Percentiles rank a stretch among this genome's conserved stretches.
Conservation (phyloP, 2,888 invertebrate species). For the Branchipolynoe longqiensis region DNA sequence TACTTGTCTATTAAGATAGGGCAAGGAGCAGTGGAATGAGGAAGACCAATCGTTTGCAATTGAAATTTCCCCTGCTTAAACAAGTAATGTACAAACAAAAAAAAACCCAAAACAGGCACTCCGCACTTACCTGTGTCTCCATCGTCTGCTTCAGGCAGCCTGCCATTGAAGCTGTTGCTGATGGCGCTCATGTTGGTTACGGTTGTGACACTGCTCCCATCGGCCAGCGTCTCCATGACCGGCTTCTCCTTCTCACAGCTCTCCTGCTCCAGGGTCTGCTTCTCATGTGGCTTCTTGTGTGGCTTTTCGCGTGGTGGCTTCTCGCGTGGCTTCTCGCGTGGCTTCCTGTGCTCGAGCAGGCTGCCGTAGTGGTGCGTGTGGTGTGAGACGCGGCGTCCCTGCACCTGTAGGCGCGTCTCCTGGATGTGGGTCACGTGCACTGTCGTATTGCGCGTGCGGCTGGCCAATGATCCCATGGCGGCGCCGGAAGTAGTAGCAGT, state of each 20-base stretch:
- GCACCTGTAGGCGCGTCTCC: conserved; percentile 51
- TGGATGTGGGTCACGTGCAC: conserved; percentile 56
- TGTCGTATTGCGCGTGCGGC: conserved; percentile 20
- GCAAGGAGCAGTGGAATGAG: too few relatives aligned
- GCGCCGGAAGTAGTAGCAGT: not conserved
- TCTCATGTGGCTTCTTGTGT: not conserved
- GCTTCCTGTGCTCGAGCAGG: not conserved
- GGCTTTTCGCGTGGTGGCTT: not conserved
- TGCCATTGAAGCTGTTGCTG: not conserved
- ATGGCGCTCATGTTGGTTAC: not conserved
- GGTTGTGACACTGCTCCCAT: not conserved
- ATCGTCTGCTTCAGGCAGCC: too few relatives aligned
- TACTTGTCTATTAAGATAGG: too few relatives aligned
- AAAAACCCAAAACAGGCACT: too few relatives aligned
- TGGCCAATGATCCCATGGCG: conserved; percentile 51
- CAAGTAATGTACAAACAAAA: too few relatives aligned
- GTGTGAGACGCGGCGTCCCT: conserved; percentile 47
- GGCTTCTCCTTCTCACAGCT: not conserved
- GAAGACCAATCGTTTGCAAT: too few relatives aligned
- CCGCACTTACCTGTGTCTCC: too few relatives aligned
- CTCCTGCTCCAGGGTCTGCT: not conserved
- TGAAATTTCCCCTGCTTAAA: too few relatives aligned
- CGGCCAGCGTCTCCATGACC: not conserved
- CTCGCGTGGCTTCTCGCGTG: not conserved
- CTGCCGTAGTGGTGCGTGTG: not conserved